These are phyloP conservation scores for Pseudococcus jackbeardsleyi DNA, from an alignment of 2,888 invertebrate genomes.

Conservation along the genomic window DNA sequence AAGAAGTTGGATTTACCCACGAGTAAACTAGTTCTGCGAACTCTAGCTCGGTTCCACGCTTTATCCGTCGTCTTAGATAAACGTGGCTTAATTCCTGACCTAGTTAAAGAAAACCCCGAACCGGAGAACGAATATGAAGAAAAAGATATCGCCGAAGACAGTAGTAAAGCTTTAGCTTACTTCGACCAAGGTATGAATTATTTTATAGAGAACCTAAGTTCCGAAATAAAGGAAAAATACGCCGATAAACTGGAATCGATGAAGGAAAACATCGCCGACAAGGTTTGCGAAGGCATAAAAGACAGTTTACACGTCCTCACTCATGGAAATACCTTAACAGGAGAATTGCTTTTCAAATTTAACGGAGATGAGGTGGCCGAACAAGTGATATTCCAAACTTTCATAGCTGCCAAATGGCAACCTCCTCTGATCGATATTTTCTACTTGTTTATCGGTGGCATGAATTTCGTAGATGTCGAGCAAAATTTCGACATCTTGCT, in stretches of 20 bases:
- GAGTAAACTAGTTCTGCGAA: not conserved
- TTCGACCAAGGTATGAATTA: slow-evolving; percentile 2
- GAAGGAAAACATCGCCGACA: not conserved
- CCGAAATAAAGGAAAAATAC: slow-evolving; percentile 22
- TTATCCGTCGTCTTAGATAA: not conserved
- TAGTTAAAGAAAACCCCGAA: not conserved
- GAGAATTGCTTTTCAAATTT: not conserved
- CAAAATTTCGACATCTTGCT: slow-evolving; percentile 59
- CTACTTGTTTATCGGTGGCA: not conserved
- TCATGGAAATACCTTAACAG: not conserved
- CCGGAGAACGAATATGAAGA: not conserved
- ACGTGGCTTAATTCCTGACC: not conserved
- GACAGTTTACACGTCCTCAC: not conserved
- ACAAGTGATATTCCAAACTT: not conserved
- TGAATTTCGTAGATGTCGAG: slow-evolving; percentile 30
- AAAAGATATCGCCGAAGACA: not conserved
- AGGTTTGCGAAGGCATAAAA: not conserved
- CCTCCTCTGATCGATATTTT: slow-evolving; percentile 4
- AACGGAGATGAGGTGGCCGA: not conserved
- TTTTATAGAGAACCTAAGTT: not conserved
- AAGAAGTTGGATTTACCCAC: not conserved
- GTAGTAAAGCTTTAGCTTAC: not conserved
- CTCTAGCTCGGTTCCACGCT: not conserved
- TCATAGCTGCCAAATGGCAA: not conserved
- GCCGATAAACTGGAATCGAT: not conserved